These are phyloP conservation scores for Cichlasoma orientale DNA, from an alignment of 2,797 vertebrate species.

Conservation along the genomic window DNA sequence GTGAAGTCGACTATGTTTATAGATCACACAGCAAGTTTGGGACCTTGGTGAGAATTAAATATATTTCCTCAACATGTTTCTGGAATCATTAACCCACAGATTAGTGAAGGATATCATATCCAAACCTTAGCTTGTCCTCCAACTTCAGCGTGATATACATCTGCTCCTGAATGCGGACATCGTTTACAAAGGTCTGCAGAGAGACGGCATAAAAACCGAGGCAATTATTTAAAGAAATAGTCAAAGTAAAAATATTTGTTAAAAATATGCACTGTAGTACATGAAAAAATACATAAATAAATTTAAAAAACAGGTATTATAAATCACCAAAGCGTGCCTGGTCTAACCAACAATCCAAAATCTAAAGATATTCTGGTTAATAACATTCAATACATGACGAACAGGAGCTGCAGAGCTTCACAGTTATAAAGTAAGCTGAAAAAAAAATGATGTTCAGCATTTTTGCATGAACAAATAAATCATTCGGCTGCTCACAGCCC, in stretches of 20 bases:
- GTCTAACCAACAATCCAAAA: not conserved
- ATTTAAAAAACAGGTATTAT: not conserved
- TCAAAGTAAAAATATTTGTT: not conserved
- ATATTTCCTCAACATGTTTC: not conserved
- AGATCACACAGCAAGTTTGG: not conserved
- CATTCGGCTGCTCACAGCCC: not conserved
- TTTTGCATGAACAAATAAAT: not conserved
- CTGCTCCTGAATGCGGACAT: conserved; percentile 97
- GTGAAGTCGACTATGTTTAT: not conserved
- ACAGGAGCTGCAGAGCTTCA: not conserved
- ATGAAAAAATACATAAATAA: not conserved
- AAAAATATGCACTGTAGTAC: not conserved
- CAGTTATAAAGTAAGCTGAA: not conserved
- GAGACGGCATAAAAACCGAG: not conserved
- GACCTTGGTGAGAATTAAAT: not conserved
- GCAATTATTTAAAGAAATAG: not conserved
- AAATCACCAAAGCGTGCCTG: not conserved
- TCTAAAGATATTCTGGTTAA: not conserved
- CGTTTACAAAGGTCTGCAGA: conserved; percentile 95
- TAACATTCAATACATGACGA: not conserved
- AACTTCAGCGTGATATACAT: conserved; percentile 97
- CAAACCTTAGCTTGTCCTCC: conserved; percentile 98
- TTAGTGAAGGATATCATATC: conserved; percentile 96
- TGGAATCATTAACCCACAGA: not conserved
- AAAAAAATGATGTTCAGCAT: not conserved